phyloP scores from a whole-genome alignment of 2,888 invertebrate species.

The Leptinotarsa peninsularis region DNA sequence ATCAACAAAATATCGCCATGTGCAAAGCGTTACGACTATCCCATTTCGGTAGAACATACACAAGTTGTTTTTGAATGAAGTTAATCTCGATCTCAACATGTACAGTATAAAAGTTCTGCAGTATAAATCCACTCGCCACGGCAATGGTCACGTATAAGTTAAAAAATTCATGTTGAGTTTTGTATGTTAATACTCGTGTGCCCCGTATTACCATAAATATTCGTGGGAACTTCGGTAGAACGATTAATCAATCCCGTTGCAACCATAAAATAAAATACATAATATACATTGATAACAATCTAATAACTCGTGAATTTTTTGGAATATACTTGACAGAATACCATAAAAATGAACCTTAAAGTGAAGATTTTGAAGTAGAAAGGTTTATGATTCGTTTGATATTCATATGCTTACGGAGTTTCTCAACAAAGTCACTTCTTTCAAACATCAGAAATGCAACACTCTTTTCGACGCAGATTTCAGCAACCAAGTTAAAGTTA shows the following conservation, averaged over 20 bases:
- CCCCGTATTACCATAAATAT: conserved; percentile 28
- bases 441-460: no score
- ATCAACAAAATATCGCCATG: background rate
- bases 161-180: conserved; percentile 35
- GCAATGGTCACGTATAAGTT: conserved; percentile 52
- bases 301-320: conserved; percentile 1
- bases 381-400: background rate
- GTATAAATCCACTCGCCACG: conserved; percentile 51
- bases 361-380: background rate
- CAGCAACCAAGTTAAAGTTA: no score
- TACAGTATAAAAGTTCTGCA: conserved; percentile 48
- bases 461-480: no score
- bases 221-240: conserved; percentile 27
- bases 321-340: background rate
- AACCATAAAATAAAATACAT: conserved; percentile 6
- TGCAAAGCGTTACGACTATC: conserved; percentile 30
- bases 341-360: background rate
- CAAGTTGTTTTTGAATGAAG: conserved; percentile 45
- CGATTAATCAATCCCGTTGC: conserved; percentile 6
- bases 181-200: conserved; percentile 34
- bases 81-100: conserved; percentile 45
- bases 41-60: conserved; percentile 43
- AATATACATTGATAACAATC: background rate
- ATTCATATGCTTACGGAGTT: no score
- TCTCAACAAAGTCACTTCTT: no score